Evolutionary conservation across 2,888 invertebrate genomes (phyloP).

Genomic region (Seira ritae): DNA sequence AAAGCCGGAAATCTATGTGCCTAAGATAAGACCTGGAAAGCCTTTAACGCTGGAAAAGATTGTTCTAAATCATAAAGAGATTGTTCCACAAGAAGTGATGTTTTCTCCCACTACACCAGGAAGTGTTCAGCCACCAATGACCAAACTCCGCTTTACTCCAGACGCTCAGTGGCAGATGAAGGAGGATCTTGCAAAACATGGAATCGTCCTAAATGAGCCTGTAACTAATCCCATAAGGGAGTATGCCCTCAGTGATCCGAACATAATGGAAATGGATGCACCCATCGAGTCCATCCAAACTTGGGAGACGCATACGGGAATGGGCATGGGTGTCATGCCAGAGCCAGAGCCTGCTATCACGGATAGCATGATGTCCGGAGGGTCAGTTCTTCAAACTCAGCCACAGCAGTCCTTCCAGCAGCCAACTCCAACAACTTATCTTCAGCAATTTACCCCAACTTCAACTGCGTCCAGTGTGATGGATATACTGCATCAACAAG

Average conservation of each 20-base stretch:
- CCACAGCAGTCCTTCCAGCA: constrained; percentile 24
- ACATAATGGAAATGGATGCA: constrained; percentile 50
- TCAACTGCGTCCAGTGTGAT: too few relatives aligned
- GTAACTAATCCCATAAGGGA: constrained; percentile 4
- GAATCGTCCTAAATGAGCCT: constrained; percentile 38
- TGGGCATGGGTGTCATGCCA: constrained; percentile 15
- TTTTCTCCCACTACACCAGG: constrained; percentile 47
- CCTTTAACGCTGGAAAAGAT: constrained; percentile 40
- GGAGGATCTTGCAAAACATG: constrained; percentile 40
- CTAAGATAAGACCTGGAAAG: constrained; percentile 45
- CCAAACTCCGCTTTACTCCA: constrained; percentile 48
- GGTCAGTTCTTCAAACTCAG: too few relatives aligned
- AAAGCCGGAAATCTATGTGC: constrained; percentile 54
- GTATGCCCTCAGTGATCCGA: constrained; percentile 34
- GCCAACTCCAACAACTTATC: constrained; percentile 32
- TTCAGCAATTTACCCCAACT: not conserved
- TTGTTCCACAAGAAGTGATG: constrained; percentile 57
- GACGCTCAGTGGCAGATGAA: constrained; percentile 54
- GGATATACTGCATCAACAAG: constrained; percentile 43
- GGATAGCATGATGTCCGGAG: too few relatives aligned
- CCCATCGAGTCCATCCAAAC: constrained; percentile 38
- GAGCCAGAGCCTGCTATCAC: too few relatives aligned
- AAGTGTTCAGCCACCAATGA: constrained; percentile 17
- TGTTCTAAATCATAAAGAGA: constrained; percentile 59
- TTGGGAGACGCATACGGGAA: constrained; percentile 33